Percentiles rank a stretch among this genome's conserved stretches.
phyloP scores from a whole-genome alignment of 2,888 invertebrate species.

The Troilus luridus region DNA sequence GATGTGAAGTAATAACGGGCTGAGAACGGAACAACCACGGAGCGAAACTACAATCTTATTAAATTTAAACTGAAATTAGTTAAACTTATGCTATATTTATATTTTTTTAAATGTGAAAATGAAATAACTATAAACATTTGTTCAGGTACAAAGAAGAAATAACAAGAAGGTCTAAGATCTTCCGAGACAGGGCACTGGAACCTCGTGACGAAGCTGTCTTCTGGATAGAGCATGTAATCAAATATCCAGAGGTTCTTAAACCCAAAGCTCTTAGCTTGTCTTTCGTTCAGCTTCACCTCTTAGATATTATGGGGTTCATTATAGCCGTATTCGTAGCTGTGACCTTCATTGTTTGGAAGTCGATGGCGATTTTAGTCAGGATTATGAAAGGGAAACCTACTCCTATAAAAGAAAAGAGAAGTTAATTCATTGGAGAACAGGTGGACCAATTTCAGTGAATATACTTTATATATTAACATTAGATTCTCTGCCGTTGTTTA shows the following conservation, averaged over 20 bases:
- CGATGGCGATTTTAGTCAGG: background rate
- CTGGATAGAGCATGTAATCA: slow-evolving; percentile 64
- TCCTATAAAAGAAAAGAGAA: background rate
- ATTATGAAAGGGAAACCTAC: background rate
- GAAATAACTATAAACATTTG: background rate
- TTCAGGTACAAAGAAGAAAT: slow-evolving; percentile 60
- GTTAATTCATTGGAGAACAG: background rate
- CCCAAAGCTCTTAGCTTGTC: slow-evolving; percentile 55
- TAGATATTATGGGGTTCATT: slow-evolving; percentile 55
- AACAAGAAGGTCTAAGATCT: slow-evolving; percentile 58
- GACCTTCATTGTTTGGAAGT: background rate
- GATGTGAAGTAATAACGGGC: too few species aligned
- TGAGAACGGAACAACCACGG: too few species aligned
- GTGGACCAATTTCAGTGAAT: too few species aligned
- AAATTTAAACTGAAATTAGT: too few species aligned
- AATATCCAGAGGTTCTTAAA: slow-evolving; percentile 62
- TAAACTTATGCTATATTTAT: too few species aligned
- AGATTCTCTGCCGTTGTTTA: too few species aligned
- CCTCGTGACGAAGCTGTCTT: slow-evolving; percentile 62
- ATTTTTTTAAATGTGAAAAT: background rate
- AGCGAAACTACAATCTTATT: too few species aligned
- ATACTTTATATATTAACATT: too few species aligned
- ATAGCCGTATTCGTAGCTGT: background rate
- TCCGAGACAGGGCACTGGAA: slow-evolving; percentile 57
- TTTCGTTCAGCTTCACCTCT: slow-evolving; percentile 54